phyloP scores from a whole-genome alignment of 2,888 invertebrate genomes.

The Eueremaeus valkanovi region DNA sequence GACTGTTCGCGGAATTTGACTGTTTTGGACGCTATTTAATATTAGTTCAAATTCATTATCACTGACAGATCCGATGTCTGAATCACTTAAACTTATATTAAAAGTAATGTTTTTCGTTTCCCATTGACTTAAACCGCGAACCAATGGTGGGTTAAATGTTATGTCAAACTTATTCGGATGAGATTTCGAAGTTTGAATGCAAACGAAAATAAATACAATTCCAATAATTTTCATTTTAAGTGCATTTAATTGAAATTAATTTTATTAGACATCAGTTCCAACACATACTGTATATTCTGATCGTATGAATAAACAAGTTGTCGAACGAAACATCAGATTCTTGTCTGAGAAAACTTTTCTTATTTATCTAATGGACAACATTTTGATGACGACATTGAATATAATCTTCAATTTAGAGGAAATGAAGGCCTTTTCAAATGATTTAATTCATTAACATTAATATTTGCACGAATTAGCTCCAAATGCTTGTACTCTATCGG shows the following conservation, averaged over 20 bases:
- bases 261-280: not conserved
- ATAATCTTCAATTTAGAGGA: not conserved
- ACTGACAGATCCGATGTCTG: not conserved
- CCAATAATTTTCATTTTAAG: not conserved
- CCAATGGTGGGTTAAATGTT: conserved; percentile 21
- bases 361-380: conserved; percentile 15
- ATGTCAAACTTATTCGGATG: not conserved
- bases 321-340: not conserved
- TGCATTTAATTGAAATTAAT: not conserved
- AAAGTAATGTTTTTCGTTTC: not conserved
- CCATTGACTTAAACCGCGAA: conserved; percentile 9
- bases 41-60: not conserved
- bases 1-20: not conserved
- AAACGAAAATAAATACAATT: not conserved
- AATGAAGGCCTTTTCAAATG: not conserved
- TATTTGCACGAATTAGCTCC: too few species aligned
- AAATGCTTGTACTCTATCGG: too few species aligned
- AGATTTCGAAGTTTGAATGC: not conserved
- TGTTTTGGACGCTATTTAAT: not conserved
- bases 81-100: not conserved
- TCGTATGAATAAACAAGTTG: not conserved
- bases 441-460: not conserved
- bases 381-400: conserved; percentile 16
- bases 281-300: not conserved
- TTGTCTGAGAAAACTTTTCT: not conserved